These are phyloP conservation scores for Erethizon dorsatum DNA, from an alignment of 2,797 vertebrate species.

Conservation along the genomic window DNA sequence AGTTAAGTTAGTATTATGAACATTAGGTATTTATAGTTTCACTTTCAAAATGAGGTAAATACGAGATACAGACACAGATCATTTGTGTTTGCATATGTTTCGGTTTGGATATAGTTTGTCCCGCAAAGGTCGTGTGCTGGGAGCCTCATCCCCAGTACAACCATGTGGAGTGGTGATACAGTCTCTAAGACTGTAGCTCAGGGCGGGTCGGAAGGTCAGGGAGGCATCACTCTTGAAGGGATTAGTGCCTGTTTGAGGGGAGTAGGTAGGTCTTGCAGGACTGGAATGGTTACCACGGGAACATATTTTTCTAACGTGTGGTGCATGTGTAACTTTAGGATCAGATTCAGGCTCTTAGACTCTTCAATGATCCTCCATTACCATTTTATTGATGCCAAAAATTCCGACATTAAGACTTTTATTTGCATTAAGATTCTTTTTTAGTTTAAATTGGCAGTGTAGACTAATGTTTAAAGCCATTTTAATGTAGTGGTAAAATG, in stretches of 20 bases:
- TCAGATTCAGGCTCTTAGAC: background rate
- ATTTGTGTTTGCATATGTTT: background rate
- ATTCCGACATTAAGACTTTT: background rate
- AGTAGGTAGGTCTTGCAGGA: background rate
- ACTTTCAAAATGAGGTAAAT: background rate
- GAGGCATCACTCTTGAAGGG: background rate
- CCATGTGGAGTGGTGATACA: too few species aligned
- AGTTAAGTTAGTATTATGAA: background rate
- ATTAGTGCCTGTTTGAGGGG: background rate
- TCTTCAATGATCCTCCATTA: background rate
- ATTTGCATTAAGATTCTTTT: slow-evolving; percentile 49
- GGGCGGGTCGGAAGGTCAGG: background rate
- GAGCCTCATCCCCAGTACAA: background rate
- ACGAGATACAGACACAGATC: background rate
- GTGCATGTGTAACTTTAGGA: background rate
- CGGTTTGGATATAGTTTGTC: background rate
- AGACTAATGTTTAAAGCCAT: slow-evolving; percentile 12
- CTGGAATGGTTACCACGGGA: background rate
- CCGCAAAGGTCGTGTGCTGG: background rate
- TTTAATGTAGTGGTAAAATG: slow-evolving; percentile 21
- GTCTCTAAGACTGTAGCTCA: background rate
- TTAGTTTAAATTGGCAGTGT: background rate
- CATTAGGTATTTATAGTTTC: background rate
- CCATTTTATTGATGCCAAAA: background rate
- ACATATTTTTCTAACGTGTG: background rate